Evolutionary conservation across 2,888 invertebrate genomes (phyloP), one percentile per base, ranked within the genome.

Genomic region (Pammene aurita): DNA sequence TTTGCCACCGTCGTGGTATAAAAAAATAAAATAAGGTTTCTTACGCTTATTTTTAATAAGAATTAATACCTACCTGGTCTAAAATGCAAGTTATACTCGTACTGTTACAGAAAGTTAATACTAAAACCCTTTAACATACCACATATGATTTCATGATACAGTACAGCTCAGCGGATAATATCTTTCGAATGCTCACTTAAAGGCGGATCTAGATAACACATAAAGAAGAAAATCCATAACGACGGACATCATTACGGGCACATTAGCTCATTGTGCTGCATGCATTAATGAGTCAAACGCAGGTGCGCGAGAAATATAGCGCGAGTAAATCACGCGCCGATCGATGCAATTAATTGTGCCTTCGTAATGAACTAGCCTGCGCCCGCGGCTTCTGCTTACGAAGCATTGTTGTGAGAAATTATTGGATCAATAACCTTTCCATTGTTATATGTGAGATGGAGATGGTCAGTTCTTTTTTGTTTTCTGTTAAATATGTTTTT

Each of bases 241-340:
- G 69, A 60, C n/a, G 69, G 65, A 57, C 62, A 67, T 69, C 69
- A 65, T 69, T 69, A 69, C 64, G 41, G 44, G 65, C 55, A 60
- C 69, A 69, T 69, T 64, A 69, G 67, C 62, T 61, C 72, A 71
- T 71, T 71, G 72, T 69, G 75, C 70, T 74, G 72, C 69, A 67
- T 79, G 73, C 80, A 80, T 78, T 81, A 81, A 78, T 89, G 89
- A 87, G 82, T 90, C 89, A 90, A 84, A 82, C 81, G 89, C 91
- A 91, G 86, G 89, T 90, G 90, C 85, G 78, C 80, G 76, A 78
- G 83, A 80, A 76, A 80, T 80, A 81, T 79, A 79, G 77, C 76
- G 76, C 79, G 78, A 86, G 87, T 89, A 90, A 89, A 91, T 90
- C 90, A 90, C 87, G 81, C 74, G 76, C 75, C 72, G 71, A 75